phyloP scores from a whole-genome alignment of 2,888 invertebrate species.

The Dicyrtoma fusca region DNA sequence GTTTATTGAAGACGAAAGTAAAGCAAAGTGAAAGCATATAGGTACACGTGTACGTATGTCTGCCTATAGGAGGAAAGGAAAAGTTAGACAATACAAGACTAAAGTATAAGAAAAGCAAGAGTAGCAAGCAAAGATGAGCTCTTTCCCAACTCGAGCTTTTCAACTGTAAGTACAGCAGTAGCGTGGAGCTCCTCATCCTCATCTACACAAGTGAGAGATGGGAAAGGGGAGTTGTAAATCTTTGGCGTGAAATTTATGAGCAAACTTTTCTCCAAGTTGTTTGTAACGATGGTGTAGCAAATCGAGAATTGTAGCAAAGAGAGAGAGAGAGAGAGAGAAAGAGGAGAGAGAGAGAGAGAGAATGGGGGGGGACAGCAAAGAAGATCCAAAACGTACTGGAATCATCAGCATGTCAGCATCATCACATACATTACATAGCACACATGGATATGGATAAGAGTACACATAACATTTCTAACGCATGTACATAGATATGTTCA shows the following conservation, averaged over 20 bases:
- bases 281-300: slow-evolving; percentile 44
- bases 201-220: slow-evolving; percentile 35
- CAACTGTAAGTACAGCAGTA: neutral
- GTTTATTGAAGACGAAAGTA: neutral
- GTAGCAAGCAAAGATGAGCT: slow-evolving; percentile 21
- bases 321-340: slow-evolving; percentile 13
- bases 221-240: slow-evolving; percentile 45
- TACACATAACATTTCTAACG: too few relatives aligned
- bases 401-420: too few relatives aligned
- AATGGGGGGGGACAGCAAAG: neutral
- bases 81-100: neutral
- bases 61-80: neutral
- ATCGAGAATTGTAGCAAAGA: slow-evolving; percentile 24
- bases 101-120: neutral
- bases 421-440: too few relatives aligned
- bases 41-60: too few relatives aligned
- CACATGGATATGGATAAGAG: too few relatives aligned
- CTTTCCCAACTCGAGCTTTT: neutral
- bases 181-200: neutral
- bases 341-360: slow-evolving; percentile 1
- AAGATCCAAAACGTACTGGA: too few relatives aligned
- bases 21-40: neutral
- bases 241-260: slow-evolving; percentile 51
- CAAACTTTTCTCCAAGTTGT: slow-evolving; percentile 48
- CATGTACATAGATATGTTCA: too few relatives aligned